These are phyloP conservation scores for Tholera decimalis DNA, from an alignment of 2,888 invertebrate species.

Conservation along the genomic window DNA sequence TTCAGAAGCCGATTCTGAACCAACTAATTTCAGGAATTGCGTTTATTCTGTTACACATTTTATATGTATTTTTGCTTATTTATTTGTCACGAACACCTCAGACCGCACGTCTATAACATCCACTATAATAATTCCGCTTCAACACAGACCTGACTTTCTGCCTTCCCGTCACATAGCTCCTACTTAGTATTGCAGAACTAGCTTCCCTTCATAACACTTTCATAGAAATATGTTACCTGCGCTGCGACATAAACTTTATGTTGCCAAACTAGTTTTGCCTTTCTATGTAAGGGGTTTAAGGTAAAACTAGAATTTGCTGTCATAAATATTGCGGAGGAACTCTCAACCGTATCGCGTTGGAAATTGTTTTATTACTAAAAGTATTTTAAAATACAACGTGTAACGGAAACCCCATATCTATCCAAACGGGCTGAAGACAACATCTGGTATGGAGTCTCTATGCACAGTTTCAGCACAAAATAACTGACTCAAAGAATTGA, in stretches of 20 bases:
- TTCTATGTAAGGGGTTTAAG: conserved; percentile 5
- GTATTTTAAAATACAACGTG: not conserved
- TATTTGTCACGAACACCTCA: too few relatives aligned
- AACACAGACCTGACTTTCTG: conserved; percentile 35
- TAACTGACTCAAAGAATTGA: too few relatives aligned
- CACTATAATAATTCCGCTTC: too few relatives aligned
- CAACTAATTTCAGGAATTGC: too few relatives aligned
- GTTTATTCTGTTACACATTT: too few relatives aligned
- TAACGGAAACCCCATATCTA: too few relatives aligned
- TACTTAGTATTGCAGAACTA: conserved; percentile 52
- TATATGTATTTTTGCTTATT: too few relatives aligned
- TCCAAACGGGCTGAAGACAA: too few relatives aligned
- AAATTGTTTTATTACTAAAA: not conserved
- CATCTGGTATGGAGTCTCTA: too few relatives aligned
- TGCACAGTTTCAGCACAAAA: too few relatives aligned
- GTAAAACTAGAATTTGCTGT: conserved; percentile 8
- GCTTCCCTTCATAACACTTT: conserved; percentile 38
- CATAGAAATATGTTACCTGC: conserved; percentile 45
- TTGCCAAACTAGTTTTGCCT: conserved; percentile 34
- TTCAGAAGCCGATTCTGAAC: too few relatives aligned
- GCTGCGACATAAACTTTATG: conserved; percentile 43
- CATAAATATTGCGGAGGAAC: conserved; percentile 3
- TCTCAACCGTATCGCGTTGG: not conserved
- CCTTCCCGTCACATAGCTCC: not conserved
- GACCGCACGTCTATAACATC: too few relatives aligned